Evolutionary conservation across 2,888 invertebrate species (phyloP).

Genomic region (Uloborus plumipes): DNA sequence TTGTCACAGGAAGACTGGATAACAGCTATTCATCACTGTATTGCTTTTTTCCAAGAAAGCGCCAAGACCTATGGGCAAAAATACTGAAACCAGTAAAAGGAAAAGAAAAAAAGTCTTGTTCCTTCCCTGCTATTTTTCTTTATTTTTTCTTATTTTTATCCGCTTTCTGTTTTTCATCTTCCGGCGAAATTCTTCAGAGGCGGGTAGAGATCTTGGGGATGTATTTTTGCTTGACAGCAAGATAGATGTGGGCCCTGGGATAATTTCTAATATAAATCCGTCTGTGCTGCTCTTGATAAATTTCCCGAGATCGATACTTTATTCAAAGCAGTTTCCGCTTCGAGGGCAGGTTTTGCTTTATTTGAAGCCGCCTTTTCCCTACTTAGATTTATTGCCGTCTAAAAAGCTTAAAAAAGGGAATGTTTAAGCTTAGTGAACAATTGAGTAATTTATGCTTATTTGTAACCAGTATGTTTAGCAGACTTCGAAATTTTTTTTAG

Average conservation of each 20-base stretch:
- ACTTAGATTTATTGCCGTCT: too few species aligned
- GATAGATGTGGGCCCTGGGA: conserved; percentile 39
- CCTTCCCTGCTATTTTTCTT: conserved; percentile 12
- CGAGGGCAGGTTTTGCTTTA: not conserved
- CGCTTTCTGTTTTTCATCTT: conserved; percentile 56
- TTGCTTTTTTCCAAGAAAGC: conserved; percentile 19
- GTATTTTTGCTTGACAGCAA: conserved; percentile 39
- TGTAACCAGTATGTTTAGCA: too few species aligned
- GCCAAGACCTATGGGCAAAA: conserved; percentile 36
- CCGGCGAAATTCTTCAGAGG: conserved; percentile 54
- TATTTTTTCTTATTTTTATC: conserved; percentile 14
- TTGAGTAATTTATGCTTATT: too few species aligned
- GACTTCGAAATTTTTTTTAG: too few species aligned
- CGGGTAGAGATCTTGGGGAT: conserved; percentile 11
- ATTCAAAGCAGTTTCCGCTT: conserved; percentile 36
- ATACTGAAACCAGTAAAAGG: conserved; percentile 11
- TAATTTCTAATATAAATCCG: conserved; percentile 58
- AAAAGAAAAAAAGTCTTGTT: conserved; percentile 10
- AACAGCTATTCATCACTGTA: conserved; percentile 46
- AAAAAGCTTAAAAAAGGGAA: too few species aligned
- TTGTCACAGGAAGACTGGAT: conserved; percentile 51
- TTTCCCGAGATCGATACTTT: conserved; percentile 19
- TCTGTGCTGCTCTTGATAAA: conserved; percentile 17
- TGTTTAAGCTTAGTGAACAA: too few species aligned
- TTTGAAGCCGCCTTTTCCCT: too few species aligned